A percentile compares a stretch with the other conserved stretches of the same genome.
These are phyloP conservation scores for Carduelis carduelis DNA, from an alignment of 2,797 vertebrate species.

Conservation along the genomic window DNA sequence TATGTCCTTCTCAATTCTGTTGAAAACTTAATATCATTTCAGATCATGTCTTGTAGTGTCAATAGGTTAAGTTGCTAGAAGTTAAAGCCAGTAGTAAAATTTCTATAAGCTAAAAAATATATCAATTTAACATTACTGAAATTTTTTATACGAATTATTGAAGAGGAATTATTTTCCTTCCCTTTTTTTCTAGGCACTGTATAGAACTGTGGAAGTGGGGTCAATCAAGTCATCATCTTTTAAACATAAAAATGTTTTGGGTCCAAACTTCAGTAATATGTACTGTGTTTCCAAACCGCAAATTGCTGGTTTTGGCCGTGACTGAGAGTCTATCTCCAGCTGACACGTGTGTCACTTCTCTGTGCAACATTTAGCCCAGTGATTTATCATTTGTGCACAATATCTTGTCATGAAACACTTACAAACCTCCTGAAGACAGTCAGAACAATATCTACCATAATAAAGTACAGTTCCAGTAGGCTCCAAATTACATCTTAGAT, in stretches of 20 bases:
- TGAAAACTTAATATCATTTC: background rate
- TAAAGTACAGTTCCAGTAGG: constrained; percentile 31
- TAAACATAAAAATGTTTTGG: background rate
- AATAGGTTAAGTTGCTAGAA: background rate
- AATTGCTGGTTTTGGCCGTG: background rate
- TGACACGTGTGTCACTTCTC: accelerated
- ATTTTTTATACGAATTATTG: background rate
- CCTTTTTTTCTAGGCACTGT: background rate
- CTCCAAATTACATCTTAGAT: constrained; percentile 69
- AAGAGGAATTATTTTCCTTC: background rate
- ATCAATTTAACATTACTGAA: background rate
- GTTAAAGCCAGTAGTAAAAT: background rate
- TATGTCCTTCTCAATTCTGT: background rate
- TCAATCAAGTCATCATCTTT: background rate
- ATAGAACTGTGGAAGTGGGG: background rate
- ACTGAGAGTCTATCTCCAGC: background rate
- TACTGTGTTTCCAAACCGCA: background rate
- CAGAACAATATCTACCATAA: constrained; percentile 22
- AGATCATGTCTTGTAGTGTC: background rate
- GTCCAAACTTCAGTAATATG: background rate
- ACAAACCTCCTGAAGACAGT: constrained; percentile 28
- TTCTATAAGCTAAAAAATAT: background rate
- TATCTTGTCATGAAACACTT: constrained; percentile 18
- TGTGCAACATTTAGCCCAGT: background rate
- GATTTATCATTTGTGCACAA: background rate